Percentiles rank a stretch among this genome's conserved stretches.
Evolutionary conservation across 2,797 vertebrate genomes (phyloP).

Genomic region (Discoglossus pictus): DNA sequence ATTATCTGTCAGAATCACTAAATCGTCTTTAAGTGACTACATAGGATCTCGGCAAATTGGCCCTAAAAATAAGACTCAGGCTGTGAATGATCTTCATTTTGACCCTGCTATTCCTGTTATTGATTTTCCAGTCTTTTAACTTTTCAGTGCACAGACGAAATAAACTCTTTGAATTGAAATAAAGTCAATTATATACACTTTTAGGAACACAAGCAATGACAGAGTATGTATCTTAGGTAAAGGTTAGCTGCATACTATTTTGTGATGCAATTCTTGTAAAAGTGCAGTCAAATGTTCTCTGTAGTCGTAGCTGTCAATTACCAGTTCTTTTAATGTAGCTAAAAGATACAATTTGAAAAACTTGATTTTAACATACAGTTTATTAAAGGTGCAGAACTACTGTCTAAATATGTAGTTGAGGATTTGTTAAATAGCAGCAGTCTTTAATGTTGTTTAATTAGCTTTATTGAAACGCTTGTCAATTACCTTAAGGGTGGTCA

Average conservation of each 20-base stretch:
- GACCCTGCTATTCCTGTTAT: constrained; percentile 66
- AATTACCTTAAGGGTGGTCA: too few relatives aligned
- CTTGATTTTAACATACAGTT: too few relatives aligned
- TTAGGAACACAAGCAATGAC: constrained; percentile 13
- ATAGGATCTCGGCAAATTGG: constrained; percentile 62
- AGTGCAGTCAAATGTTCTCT: background rate
- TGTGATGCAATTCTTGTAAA: constrained; percentile 4
- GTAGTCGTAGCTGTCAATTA: constrained; percentile 11
- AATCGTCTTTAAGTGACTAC: constrained; percentile 55
- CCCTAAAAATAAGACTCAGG: constrained; percentile 68
- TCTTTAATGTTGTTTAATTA: too few relatives aligned
- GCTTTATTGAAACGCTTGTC: too few relatives aligned
- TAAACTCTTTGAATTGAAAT: constrained; percentile 22
- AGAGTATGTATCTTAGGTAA: constrained; percentile 25
- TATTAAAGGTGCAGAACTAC: too few relatives aligned
- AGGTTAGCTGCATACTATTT: constrained; percentile 36
- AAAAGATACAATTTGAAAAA: too few relatives aligned
- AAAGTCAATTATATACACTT: constrained; percentile 19
- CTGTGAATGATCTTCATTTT: constrained; percentile 54
- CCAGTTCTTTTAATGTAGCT: too few relatives aligned
- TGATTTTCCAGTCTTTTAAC: constrained; percentile 67
- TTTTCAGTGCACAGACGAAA: constrained; percentile 53
- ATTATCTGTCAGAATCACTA: constrained; percentile 73
- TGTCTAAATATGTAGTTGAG: too few relatives aligned
- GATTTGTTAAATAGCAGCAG: too few relatives aligned